Evolutionary conservation across 2,888 invertebrate genomes (phyloP).

Genomic region (Hyposoter dolosus): DNA sequence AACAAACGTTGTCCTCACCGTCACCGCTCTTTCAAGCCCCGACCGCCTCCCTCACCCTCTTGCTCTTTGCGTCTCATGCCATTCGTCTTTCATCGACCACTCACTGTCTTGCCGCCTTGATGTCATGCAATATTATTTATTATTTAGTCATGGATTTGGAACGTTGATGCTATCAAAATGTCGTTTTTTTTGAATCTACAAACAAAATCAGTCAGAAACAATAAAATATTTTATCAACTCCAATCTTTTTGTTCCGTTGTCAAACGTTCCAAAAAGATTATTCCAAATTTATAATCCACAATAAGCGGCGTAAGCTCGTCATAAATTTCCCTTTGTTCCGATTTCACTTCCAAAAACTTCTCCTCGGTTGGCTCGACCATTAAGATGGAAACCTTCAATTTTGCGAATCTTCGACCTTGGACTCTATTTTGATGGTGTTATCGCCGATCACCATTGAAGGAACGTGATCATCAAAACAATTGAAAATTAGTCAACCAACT

Average conservation of each 20-base stretch:
- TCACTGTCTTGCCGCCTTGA: conserved; percentile 31
- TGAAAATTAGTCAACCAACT: background rate
- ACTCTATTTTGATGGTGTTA: too few species aligned
- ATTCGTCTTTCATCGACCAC: conserved; percentile 24
- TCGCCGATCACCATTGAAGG: too few species aligned
- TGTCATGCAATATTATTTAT: background rate
- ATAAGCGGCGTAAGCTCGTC: too few species aligned
- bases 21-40: conserved; percentile 1
- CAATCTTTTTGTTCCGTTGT: background rate
- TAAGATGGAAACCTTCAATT: too few species aligned
- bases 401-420: too few species aligned
- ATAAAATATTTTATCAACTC: background rate
- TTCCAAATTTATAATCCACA: too few species aligned
- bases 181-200: background rate
- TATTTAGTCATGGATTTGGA: conserved; percentile 2
- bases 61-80: background rate
- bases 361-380: too few species aligned
- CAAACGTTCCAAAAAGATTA: background rate
- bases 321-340: too few species aligned
- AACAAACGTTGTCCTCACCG: conserved; percentile 55
- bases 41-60: background rate
- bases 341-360: too few species aligned
- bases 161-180: background rate
- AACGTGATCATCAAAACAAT: background rate
- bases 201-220: background rate